phyloP scores from a whole-genome alignment of 2,888 invertebrate species.

The Lampropteryx suffumata region DNA sequence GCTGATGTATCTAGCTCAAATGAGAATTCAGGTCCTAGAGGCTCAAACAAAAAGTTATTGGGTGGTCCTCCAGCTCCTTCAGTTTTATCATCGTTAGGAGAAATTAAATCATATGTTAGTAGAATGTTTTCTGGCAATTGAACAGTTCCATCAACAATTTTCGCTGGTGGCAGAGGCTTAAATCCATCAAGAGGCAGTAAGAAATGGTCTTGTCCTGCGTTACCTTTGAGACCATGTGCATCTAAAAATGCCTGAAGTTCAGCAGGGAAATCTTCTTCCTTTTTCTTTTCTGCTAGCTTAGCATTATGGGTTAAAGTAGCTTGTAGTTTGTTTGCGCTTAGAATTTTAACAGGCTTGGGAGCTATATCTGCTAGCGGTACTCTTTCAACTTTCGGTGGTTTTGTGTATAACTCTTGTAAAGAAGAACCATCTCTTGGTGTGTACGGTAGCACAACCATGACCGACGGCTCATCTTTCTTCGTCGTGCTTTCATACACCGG shows the following conservation, averaged over 20 bases:
- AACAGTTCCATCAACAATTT: constrained; percentile 63
- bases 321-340: constrained; percentile 46
- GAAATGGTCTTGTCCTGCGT: constrained; percentile 67
- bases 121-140: constrained; percentile 74
- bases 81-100: constrained; percentile 51
- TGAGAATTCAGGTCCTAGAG: constrained; percentile 62
- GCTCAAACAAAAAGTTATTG: constrained; percentile 65
- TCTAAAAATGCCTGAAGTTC: constrained; percentile 71
- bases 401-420: constrained; percentile 86
- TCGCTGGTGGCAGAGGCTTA: constrained; percentile 70
- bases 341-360: constrained; percentile 46
- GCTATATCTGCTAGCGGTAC: constrained; percentile 63
- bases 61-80: constrained; percentile 42
- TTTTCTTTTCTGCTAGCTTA: constrained; percentile 47
- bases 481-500: constrained; percentile 56
- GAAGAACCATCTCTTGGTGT: constrained; percentile 81
- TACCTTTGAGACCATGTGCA: constrained; percentile 66
- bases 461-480: constrained; percentile 59
- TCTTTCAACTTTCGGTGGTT: constrained; percentile 84
- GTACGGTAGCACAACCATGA: constrained; percentile 87
- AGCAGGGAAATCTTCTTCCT: constrained; percentile 54
- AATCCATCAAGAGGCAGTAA: constrained; percentile 73
- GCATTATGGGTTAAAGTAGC: constrained; percentile 49
- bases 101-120: constrained; percentile 67
- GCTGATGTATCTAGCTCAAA: constrained; percentile 71